Percentiles rank a stretch among this genome's conserved stretches.
Evolutionary conservation across 2,797 vertebrate genomes (phyloP).

Genomic region (Lagocephalus sceleratus): DNA sequence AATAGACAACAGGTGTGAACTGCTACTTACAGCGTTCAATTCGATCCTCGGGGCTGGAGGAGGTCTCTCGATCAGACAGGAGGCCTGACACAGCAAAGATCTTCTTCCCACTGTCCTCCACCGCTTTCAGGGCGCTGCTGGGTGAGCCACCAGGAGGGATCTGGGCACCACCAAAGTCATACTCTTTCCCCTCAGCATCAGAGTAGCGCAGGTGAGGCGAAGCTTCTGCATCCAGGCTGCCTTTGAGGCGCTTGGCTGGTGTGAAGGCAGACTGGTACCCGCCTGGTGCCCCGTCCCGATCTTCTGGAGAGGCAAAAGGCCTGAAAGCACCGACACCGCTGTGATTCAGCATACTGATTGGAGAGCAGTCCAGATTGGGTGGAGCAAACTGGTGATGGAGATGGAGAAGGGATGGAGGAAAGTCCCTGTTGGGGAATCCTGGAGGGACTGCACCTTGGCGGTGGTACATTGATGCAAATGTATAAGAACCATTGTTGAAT

Average conservation of each 20-base stretch:
- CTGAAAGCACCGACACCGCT: constrained; percentile 97
- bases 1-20: constrained; percentile 19
- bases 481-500: constrained; percentile 97
- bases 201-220: constrained; percentile 98
- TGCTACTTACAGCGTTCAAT: constrained; percentile 96
- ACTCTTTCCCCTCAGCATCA: constrained; percentile 98
- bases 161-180: constrained; percentile 92
- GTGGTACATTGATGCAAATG: constrained; percentile 99
- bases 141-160: constrained; percentile 90
- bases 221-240: constrained; percentile 92
- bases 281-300: constrained; percentile 86
- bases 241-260: constrained; percentile 96
- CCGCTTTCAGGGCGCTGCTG: constrained; percentile 88
- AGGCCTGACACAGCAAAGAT: constrained; percentile 98
- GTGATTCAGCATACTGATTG: constrained; percentile 98
- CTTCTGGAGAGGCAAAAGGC: constrained; percentile 94
- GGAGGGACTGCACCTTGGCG: constrained; percentile 92
- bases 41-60: constrained; percentile 96
- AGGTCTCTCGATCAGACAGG: constrained; percentile 96
- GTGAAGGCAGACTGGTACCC: constrained; percentile 99
- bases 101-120: constrained; percentile 97
- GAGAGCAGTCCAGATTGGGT: constrained; percentile 96
- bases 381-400: constrained; percentile 98
- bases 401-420: constrained; percentile 95
- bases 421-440: constrained; percentile 95